phyloP scores from a whole-genome alignment of 2,888 invertebrate genomes.

The Tetragnatha montana region DNA sequence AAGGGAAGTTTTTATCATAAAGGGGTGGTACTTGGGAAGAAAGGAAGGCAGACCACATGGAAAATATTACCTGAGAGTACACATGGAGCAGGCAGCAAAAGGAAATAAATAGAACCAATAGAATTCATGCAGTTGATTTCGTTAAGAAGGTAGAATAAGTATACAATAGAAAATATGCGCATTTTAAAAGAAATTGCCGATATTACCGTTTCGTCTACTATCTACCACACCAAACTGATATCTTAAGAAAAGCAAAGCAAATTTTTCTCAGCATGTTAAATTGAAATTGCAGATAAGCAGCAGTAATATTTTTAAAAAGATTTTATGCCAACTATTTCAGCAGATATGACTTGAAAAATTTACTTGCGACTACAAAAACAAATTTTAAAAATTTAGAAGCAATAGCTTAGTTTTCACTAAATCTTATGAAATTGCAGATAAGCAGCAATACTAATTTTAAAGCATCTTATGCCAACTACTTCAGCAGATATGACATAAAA shows the following conservation, averaged over 20 bases:
- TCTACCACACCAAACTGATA: too few species aligned
- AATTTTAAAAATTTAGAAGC: background rate
- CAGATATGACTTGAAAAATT: background rate
- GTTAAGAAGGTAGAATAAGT: background rate
- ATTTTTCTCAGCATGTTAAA: too few species aligned
- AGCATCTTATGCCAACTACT: background rate
- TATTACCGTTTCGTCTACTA: too few species aligned
- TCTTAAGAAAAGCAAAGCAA: too few species aligned
- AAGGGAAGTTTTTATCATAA: too few species aligned
- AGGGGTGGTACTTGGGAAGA: too few species aligned
- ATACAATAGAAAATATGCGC: background rate
- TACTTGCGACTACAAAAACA: too few species aligned
- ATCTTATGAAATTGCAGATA: background rate
- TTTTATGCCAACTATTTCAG: background rate
- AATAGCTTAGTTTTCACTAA: background rate
- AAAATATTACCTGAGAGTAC: too few species aligned
- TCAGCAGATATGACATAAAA: background rate
- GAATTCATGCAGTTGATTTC: background rate
- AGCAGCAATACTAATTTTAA: too few species aligned
- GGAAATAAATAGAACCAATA: background rate
- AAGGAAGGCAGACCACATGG: too few species aligned
- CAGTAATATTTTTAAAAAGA: background rate
- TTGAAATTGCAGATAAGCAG: background rate
- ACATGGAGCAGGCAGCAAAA: background rate
- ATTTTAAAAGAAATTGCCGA: background rate